Evolutionary conservation across 1,140 invertebrate genomes (phyloP).

Genomic region (Nautilus pompilius): DNA sequence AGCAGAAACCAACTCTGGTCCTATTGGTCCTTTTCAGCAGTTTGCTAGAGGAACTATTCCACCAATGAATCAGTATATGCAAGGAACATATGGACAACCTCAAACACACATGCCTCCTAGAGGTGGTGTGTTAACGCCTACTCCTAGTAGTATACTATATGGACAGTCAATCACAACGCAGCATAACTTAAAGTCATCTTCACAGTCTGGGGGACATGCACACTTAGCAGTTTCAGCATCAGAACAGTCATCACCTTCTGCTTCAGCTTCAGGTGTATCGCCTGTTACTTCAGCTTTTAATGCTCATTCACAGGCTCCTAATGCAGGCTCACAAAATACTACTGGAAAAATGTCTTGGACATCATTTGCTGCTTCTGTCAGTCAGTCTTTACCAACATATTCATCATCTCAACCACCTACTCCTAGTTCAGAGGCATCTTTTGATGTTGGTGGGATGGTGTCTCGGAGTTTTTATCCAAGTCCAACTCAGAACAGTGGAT

Average conservation of each 20-base stretch:
- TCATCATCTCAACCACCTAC: too few relatives aligned
- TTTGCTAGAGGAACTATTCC: constrained; percentile 28
- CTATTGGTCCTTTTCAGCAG: not conserved
- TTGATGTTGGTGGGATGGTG: not conserved
- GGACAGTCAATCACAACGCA: constrained; percentile 27
- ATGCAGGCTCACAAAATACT: not conserved
- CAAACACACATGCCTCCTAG: constrained; percentile 20
- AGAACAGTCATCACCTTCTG: not conserved
- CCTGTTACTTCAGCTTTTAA: not conserved
- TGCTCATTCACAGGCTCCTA: not conserved
- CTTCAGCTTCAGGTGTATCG: not conserved
- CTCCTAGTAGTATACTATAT: constrained; percentile 32
- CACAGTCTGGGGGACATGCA: too few relatives aligned
- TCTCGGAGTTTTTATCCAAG: not conserved
- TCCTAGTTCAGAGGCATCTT: not conserved
- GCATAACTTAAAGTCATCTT: constrained; percentile 12
- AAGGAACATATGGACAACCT: constrained; percentile 31
- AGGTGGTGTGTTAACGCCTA: constrained; percentile 22
- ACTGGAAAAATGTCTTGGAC: not conserved
- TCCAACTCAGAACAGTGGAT: not conserved
- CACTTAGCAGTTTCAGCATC: not conserved
- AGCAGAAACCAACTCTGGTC: not conserved
- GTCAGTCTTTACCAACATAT: not conserved
- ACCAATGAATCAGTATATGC: constrained; percentile 35
- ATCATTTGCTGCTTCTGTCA: not conserved